Evolutionary conservation across 1,140 invertebrate species (phyloP).

Genomic region (Stegodyphus dumicola): DNA sequence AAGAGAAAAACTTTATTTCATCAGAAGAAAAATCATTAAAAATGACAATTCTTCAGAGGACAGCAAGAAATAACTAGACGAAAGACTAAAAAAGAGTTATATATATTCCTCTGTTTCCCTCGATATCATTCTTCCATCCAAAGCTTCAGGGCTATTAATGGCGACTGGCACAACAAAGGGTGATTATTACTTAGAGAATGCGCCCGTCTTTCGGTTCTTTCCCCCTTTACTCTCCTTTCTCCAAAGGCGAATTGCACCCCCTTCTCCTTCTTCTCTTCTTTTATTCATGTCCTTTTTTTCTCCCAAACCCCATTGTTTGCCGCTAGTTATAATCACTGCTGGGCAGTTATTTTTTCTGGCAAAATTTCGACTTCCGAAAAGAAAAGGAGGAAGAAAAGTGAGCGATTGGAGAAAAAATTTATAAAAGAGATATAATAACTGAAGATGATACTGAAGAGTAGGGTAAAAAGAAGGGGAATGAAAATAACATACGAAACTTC

Average conservation of each 20-base stretch:
- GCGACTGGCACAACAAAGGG: slow-evolving; percentile 53
- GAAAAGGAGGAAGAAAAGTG: slow-evolving; percentile 3
- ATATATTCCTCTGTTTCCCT: slow-evolving; percentile 38
- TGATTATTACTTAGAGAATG: slow-evolving; percentile 54
- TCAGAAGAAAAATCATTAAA: slow-evolving; percentile 55
- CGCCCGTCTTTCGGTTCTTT: background rate
- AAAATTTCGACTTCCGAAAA: slow-evolving; percentile 9
- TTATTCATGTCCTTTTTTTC: background rate
- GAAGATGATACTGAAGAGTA: slow-evolving; percentile 49
- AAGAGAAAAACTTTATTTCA: slow-evolving; percentile 37
- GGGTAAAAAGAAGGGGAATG: background rate
- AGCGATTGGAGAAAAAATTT: slow-evolving; percentile 50
- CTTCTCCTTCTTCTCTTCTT: background rate
- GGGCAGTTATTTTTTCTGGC: slow-evolving; percentile 29
- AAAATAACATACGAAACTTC: background rate
- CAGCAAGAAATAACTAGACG: slow-evolving; percentile 4
- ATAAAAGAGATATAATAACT: slow-evolving; percentile 59
- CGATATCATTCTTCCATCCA: slow-evolving; percentile 45
- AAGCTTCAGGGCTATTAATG: slow-evolving; percentile 51
- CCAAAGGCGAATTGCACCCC: background rate
- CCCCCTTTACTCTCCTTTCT: background rate
- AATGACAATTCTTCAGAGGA: slow-evolving; percentile 43
- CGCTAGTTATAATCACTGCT: slow-evolving; percentile 57
- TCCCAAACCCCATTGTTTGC: slow-evolving; percentile 50
- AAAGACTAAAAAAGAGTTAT: slow-evolving; percentile 21